Percentiles rank a stretch among this genome's conserved stretches.
These are phyloP conservation scores for Margaritifera margaritifera DNA, from an alignment of 2,888 invertebrate genomes.

Conservation along the genomic window DNA sequence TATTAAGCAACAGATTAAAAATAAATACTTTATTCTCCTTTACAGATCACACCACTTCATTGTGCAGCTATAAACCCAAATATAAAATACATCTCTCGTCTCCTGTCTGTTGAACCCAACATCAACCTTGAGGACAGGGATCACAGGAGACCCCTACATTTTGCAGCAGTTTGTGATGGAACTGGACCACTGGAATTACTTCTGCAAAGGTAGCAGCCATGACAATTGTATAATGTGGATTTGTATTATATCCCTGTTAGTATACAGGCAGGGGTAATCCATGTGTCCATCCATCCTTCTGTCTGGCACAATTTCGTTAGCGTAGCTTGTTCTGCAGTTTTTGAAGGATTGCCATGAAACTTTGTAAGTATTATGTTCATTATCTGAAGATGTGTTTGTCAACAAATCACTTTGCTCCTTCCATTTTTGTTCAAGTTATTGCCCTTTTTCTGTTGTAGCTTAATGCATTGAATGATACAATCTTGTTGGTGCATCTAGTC, in stretches of 20 bases:
- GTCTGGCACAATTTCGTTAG: too few species aligned
- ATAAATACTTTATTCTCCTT: background rate
- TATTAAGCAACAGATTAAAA: background rate
- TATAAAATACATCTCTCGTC: constrained; percentile 71
- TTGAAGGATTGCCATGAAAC: too few species aligned
- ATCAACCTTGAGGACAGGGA: constrained; percentile 73
- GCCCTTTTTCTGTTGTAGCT: too few species aligned
- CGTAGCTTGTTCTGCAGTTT: too few species aligned
- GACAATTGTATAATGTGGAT: background rate
- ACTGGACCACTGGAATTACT: constrained; percentile 74
- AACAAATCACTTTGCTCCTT: too few species aligned
- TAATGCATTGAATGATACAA: too few species aligned
- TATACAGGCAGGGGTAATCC: too few species aligned
- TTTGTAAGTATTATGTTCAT: too few species aligned
- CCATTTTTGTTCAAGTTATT: too few species aligned
- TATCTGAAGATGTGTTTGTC: too few species aligned
- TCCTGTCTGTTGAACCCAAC: constrained; percentile 73
- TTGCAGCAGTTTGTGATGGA: constrained; percentile 75
- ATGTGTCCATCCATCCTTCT: too few species aligned
- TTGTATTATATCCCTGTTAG: background rate
- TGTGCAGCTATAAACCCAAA: constrained; percentile 76
- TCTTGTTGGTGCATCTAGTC: too few species aligned
- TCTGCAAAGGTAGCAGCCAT: constrained; percentile 58
- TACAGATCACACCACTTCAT: constrained; percentile 75
- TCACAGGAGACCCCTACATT: constrained; percentile 75